Evolutionary conservation across 2,113 vertebrate species (phyloP).

Genomic region (Chamaetylas fuelleborni): DNA sequence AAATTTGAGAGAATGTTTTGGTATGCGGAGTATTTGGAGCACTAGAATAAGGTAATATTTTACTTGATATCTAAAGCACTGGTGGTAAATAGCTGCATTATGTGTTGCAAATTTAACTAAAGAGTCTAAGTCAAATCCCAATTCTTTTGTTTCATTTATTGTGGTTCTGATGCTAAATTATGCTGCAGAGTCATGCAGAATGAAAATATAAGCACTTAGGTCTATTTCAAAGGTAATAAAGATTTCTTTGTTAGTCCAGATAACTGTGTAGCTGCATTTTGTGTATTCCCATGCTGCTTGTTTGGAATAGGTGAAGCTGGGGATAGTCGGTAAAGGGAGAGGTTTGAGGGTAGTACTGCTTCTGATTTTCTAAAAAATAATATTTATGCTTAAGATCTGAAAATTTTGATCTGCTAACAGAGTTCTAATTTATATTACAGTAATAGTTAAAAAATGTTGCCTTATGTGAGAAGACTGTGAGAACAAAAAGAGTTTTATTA

Average conservation of each 20-base stretch:
- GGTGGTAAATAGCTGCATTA: not conserved
- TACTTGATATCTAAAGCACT: not conserved
- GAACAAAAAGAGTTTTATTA: not conserved
- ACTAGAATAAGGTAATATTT: not conserved
- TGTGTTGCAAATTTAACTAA: not conserved
- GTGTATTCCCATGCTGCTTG: not conserved
- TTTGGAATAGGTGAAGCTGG: not conserved
- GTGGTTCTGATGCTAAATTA: not conserved
- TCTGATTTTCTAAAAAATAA: not conserved
- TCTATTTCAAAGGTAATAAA: not conserved
- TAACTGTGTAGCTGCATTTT: not conserved
- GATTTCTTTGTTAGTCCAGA: not conserved
- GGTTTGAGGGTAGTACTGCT: not conserved
- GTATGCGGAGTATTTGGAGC: not conserved
- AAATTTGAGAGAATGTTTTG: rapidly evolving
- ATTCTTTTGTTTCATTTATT: not conserved
- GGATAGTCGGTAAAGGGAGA: not conserved
- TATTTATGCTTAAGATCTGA: not conserved
- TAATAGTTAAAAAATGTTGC: not conserved
- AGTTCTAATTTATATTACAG: not conserved
- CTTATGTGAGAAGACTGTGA: not conserved
- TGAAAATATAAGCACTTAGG: not conserved
- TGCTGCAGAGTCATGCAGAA: conserved; percentile 10
- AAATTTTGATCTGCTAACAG: not conserved
- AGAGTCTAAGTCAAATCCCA: not conserved